These are phyloP conservation scores for Verasper variegatus DNA, from an alignment of 2,113 vertebrate genomes.

Conservation along the genomic window DNA sequence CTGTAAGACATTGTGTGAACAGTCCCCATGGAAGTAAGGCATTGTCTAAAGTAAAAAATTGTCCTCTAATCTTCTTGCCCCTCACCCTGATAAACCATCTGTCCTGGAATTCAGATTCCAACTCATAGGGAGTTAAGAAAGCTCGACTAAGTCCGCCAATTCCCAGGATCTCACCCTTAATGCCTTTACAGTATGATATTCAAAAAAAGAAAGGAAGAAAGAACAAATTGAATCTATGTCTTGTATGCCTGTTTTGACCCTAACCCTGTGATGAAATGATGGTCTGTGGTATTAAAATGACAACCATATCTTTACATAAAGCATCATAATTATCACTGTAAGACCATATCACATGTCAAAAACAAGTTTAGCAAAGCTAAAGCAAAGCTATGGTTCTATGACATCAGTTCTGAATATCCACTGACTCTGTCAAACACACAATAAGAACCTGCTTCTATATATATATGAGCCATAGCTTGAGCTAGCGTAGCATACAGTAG, in stretches of 20 bases:
- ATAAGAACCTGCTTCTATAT: neutral
- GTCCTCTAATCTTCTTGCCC: slow-evolving; percentile 68
- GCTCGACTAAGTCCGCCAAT: slow-evolving; percentile 31
- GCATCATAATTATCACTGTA: neutral
- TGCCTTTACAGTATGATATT: neutral
- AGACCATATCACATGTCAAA: neutral
- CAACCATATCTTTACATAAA: neutral
- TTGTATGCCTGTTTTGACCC: neutral
- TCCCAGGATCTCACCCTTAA: slow-evolving; percentile 19
- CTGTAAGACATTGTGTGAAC: slow-evolving; percentile 1
- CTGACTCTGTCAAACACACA: neutral
- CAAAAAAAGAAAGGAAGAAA: neutral
- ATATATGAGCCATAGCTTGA: neutral
- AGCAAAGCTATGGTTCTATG: neutral
- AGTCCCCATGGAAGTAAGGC: slow-evolving; percentile 3
- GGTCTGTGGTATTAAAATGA: neutral
- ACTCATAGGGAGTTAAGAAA: slow-evolving; percentile 60
- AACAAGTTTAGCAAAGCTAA: no score
- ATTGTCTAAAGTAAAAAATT: slow-evolving; percentile 46
- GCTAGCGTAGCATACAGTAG: slow-evolving; percentile 32
- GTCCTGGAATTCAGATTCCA: slow-evolving; percentile 69
- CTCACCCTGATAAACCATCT: slow-evolving; percentile 75
- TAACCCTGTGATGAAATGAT: neutral
- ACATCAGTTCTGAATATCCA: neutral
- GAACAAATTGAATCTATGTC: neutral